phyloP scores from a whole-genome alignment of 2,113 vertebrate species.

The Lipotes vexillifer region DNA sequence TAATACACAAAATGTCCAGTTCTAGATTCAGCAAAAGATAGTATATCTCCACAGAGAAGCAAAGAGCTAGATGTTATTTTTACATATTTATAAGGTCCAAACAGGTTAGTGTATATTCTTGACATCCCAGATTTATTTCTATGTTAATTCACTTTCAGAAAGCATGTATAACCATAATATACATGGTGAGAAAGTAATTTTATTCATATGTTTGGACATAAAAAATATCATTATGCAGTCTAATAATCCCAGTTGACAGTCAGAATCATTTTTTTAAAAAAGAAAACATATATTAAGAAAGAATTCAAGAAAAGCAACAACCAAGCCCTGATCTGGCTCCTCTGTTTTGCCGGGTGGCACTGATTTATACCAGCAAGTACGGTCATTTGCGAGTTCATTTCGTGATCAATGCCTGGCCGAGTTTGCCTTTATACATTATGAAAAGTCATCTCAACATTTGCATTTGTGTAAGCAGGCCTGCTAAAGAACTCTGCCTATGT shows the following conservation, averaged over 20 bases:
- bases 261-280: conserved; percentile 49
- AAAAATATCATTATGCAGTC: conserved; percentile 73
- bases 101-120: conserved; percentile 69
- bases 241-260: conserved; percentile 75
- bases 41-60: not conserved
- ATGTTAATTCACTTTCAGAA: conserved; percentile 74
- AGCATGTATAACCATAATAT: conserved; percentile 65
- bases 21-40: conserved; percentile 24
- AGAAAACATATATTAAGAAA: conserved; percentile 52
- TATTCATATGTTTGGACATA: conserved; percentile 75
- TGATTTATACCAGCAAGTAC: conserved; percentile 48
- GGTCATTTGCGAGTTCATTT: conserved; percentile 45
- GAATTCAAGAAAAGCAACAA: conserved; percentile 54
- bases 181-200: conserved; percentile 64
- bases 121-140: conserved; percentile 72
- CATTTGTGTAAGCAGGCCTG: not conserved
- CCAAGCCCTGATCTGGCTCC: conserved; percentile 7
- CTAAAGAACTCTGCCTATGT: not conserved
- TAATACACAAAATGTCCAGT: not conserved
- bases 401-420: conserved; percentile 50
- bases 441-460: conserved; percentile 40
- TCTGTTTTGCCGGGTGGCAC: conserved; percentile 38
- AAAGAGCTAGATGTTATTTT: conserved; percentile 42
- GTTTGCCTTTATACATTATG: conserved; percentile 18
- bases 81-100: conserved; percentile 69